Evolutionary conservation across 92 coral and sea anemone species (phyloP), one percentile per base, ranked within the genome.

Genomic region (Porites divaricata): DNA sequence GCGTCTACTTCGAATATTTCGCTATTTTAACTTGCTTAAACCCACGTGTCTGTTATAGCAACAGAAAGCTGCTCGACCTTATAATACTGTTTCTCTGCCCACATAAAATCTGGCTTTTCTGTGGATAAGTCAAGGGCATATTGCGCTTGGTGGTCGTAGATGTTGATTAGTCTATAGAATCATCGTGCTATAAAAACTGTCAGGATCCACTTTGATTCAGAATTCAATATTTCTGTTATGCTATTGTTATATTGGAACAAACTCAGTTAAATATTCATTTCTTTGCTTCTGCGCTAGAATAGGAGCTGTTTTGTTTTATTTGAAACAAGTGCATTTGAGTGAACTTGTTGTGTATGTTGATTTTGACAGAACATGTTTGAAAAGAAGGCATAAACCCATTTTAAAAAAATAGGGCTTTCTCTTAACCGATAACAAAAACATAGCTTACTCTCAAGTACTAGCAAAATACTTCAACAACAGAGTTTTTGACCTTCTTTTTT

Each of bases 1-100:
- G 11, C 41, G 41, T 56, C 77, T 22, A 80, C 57, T 56, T 68
- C 15, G 66, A 53, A 80, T 68, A 62, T 26, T 80, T 80, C 51
- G 20, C 35, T 57, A 69, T 69, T 68, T 35, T 28, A 80, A 25
- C 67, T 80, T 25, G 11, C 5, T 73, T 20, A 15, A 54, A 69
- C 24, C 85, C 85, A 80, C 85, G 85, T 80, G 85, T 70, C 76
- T 54, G 76, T 80, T 80, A 80, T 80, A 80, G 85, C 76, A 80
- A 80, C 85, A 68, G 63, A 70, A 67, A 80, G 28, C 67, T 69
- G 19, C 48, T 68, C 76, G 75, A 69, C 76, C 76, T 67, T 23
- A 24, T 80, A 68, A 68, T 56, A 28, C 52, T 28, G 54, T 80
- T 67, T 80, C 56, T 66, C 25, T 22, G 74, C 52, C 53, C 67